phyloP scores from a whole-genome alignment of 2,888 invertebrate genomes.

The Erebia epiphron region DNA sequence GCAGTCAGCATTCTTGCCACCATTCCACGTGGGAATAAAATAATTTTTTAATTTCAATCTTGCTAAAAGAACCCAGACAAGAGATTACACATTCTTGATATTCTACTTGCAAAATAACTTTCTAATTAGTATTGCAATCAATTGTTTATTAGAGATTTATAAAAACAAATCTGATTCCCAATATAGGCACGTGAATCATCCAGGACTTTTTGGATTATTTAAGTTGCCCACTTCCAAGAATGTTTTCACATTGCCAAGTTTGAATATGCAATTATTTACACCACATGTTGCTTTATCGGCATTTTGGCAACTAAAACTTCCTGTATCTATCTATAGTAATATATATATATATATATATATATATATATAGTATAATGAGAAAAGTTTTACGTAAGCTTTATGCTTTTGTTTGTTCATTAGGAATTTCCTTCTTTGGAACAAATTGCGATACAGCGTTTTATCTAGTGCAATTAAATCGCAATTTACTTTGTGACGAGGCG shows the following conservation, averaged over 20 bases:
- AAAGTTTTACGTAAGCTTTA: not conserved
- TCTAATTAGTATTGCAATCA: not conserved
- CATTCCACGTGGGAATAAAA: no score
- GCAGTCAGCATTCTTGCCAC: no score
- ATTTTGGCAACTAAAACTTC: conserved; percentile 12
- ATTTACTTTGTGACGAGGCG: not conserved
- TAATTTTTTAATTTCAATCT: no score
- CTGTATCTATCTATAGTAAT: no score
- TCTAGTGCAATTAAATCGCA: not conserved
- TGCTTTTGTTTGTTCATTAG: not conserved
- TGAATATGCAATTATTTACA: conserved; percentile 13
- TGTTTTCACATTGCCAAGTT: conserved; percentile 15
- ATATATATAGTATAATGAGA: not conserved
- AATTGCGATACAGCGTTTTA: not conserved
- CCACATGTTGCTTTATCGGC: conserved; percentile 15
- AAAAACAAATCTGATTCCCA: not conserved
- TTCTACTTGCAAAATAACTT: not conserved
- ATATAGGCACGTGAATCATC: conserved; percentile 3
- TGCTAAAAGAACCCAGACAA: not conserved
- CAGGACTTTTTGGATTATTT: conserved; percentile 1
- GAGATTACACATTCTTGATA: not conserved
- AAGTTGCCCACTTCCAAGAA: conserved; percentile 5
- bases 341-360: no score
- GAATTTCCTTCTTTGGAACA: not conserved
- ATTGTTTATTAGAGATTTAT: no score